These are phyloP conservation scores for Lasioglossum baleicum DNA, from an alignment of 1,140 invertebrate species.

Conservation along the genomic window DNA sequence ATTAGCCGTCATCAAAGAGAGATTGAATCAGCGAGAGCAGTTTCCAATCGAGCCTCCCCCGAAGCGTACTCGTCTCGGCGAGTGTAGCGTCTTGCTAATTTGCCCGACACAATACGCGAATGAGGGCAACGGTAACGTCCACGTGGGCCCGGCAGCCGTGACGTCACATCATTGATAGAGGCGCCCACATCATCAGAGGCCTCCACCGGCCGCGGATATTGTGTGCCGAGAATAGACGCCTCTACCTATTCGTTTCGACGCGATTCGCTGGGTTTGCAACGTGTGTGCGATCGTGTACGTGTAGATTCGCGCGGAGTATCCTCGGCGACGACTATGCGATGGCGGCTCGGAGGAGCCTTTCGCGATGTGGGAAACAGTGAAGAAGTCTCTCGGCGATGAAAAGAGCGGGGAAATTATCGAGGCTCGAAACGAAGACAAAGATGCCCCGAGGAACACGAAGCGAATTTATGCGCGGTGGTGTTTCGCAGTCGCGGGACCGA, in stretches of 20 bases:
- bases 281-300: no score
- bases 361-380: constrained; percentile 29
- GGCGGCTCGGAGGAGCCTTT: not conserved
- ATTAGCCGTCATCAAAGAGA: not conserved
- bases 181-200: constrained; percentile 59
- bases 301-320: no score
- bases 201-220: constrained; percentile 30
- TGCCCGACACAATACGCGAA: constrained; percentile 7
- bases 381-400: not conserved
- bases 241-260: constrained; percentile 27
- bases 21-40: constrained; percentile 13
- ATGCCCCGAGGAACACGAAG: constrained; percentile 23
- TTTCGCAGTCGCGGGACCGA: not conserved
- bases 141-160: constrained; percentile 58
- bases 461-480: not conserved
- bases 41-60: constrained; percentile 25
- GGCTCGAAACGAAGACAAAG: constrained; percentile 8
- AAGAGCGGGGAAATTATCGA: constrained; percentile 17
- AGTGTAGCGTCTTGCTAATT: constrained; percentile 1
- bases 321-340: no score
- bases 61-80: not conserved
- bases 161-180: constrained; percentile 70
- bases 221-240: constrained; percentile 31
- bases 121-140: constrained; percentile 32
- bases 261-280: constrained; percentile 11